A percentile compares a stretch with the other conserved stretches of the same genome.
These are phyloP conservation scores for Campoplex capitator DNA, from an alignment of 2,888 invertebrate species.

Conservation along the genomic window DNA sequence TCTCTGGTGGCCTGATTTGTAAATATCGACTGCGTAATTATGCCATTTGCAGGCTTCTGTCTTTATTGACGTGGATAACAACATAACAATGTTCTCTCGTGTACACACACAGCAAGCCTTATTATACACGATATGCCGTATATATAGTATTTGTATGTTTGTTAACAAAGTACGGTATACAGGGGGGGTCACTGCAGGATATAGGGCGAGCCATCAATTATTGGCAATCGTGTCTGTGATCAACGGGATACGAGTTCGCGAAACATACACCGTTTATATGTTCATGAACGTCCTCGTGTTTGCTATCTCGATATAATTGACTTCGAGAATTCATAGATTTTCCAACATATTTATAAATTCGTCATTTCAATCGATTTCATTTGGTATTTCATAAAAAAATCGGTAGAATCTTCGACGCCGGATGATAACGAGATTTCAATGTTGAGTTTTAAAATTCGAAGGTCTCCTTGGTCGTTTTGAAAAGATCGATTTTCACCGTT, in stretches of 20 bases:
- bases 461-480: neutral
- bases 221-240: constrained; percentile 17
- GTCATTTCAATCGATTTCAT: constrained; percentile 11
- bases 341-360: constrained; percentile 19
- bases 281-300: neutral
- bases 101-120: neutral
- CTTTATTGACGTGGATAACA: constrained; percentile 39
- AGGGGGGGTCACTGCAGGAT: neutral
- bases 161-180: constrained; percentile 31
- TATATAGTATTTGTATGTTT: constrained; percentile 18
- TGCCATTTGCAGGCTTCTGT: constrained; percentile 14
- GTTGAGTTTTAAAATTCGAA: too few species aligned
- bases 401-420: neutral
- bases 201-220: constrained; percentile 32
- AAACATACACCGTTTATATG: constrained; percentile 13
- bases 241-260: constrained; percentile 15
- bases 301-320: constrained; percentile 8
- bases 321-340: constrained; percentile 15
- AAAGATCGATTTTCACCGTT: too few species aligned
- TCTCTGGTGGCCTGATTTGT: constrained; percentile 39
- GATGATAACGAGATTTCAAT: neutral
- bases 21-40: constrained; percentile 51
- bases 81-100: constrained; percentile 20
- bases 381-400: constrained; percentile 18
- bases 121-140: constrained; percentile 3